Percentiles rank a stretch among this genome's conserved stretches.
Evolutionary conservation across 2,888 invertebrate species (phyloP).

Genomic region (Ichneumoninae sp.): DNA sequence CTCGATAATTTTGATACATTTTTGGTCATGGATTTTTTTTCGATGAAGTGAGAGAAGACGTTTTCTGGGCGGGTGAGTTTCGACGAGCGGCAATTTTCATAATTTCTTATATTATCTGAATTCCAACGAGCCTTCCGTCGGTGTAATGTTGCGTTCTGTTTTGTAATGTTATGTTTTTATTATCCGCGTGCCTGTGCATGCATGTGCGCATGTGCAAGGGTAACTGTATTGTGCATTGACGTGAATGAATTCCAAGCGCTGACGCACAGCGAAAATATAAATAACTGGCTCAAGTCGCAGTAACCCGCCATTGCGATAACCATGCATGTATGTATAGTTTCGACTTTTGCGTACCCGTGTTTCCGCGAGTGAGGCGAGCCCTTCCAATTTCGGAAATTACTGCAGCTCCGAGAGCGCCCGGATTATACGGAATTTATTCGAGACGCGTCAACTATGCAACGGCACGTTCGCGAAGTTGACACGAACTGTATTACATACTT

Average conservation of each 20-base stretch:
- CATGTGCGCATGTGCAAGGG: background rate
- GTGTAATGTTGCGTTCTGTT: background rate
- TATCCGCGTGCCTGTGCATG: background rate
- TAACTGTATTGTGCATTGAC: background rate
- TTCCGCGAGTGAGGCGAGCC: background rate
- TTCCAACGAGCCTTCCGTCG: slow-evolving; percentile 8
- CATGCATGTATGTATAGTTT: background rate
- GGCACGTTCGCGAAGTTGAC: background rate
- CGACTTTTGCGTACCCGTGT: background rate
- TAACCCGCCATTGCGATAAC: background rate
- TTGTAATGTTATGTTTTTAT: background rate
- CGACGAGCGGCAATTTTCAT: slow-evolving; percentile 9
- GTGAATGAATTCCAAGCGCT: slow-evolving; percentile 10
- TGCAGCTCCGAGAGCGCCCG: background rate
- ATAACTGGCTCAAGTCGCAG: background rate
- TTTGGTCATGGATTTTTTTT: background rate
- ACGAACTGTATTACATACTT: background rate
- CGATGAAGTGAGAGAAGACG: background rate
- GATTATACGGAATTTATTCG: slow-evolving; percentile 10
- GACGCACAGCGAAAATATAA: background rate
- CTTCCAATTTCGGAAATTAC: slow-evolving; percentile 7
- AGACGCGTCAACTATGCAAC: background rate
- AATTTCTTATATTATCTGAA: slow-evolving; percentile 9
- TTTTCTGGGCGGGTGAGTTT: slow-evolving; percentile 3
- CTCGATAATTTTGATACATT: background rate